A percentile compares a stretch with the other conserved stretches of the same genome.
Conservation (phyloP, 1,140 invertebrate genomes). For the Macrobrachium rosenbergii region DNA sequence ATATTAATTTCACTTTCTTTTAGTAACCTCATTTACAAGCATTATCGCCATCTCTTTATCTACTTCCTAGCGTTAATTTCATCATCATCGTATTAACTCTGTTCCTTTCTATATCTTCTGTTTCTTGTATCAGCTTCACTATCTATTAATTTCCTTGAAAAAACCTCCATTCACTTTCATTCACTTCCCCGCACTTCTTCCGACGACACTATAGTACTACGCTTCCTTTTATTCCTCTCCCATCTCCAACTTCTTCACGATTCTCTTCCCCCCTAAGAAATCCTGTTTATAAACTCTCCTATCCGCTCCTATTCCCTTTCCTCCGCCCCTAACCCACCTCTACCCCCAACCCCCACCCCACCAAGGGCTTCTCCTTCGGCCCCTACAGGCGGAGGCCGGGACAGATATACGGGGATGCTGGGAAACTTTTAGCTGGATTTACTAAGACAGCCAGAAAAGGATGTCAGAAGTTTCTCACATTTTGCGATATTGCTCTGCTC, state of each 20-base stretch:
- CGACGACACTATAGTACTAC: background rate
- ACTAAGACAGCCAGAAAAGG: conserved; percentile 40
- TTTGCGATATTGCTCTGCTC: conserved; percentile 38
- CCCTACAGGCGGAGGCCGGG: background rate
- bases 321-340: background rate
- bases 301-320: background rate
- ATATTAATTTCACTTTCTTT: conserved; percentile 14
- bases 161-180: background rate
- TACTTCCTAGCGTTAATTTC: background rate
- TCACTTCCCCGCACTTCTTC: too few species aligned
- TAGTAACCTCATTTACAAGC: too few species aligned
- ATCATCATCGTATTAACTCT: background rate
- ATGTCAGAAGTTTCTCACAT: conserved; percentile 17
- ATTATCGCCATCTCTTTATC: background rate
- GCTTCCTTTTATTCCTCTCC: background rate
- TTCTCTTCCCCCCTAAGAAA: too few species aligned
- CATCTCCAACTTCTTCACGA: background rate
- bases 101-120: background rate
- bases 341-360: background rate
- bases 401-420: conserved; percentile 28
- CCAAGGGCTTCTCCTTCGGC: too few species aligned
- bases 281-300: too few species aligned
- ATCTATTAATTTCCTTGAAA: background rate
- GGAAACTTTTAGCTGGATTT: conserved; percentile 35
- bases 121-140: background rate